These are phyloP conservation scores for Sclerodermus sp. DNA, from an alignment of 2,888 invertebrate genomes.

Conservation along the genomic window DNA sequence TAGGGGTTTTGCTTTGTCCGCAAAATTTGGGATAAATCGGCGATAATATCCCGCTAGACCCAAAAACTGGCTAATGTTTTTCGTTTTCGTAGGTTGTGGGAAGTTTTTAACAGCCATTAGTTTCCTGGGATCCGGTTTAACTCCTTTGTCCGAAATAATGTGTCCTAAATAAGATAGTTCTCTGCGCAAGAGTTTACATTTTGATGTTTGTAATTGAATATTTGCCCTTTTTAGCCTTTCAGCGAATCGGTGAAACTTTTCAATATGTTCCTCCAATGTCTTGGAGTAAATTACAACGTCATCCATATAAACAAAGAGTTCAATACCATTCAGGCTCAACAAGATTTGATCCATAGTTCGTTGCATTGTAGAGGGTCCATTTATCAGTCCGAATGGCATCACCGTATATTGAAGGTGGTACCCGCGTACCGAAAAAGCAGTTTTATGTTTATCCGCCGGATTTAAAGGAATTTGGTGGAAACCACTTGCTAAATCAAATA, in stretches of 20 bases:
- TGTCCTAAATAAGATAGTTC: no score
- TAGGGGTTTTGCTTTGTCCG: neutral
- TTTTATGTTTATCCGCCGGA: neutral
- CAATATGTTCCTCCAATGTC: neutral
- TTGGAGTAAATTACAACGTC: neutral
- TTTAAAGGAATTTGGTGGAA: neutral
- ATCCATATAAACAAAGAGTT: neutral
- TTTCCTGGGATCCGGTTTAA: no score
- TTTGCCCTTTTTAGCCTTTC: no score
- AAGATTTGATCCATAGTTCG: neutral
- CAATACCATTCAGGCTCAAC: neutral
- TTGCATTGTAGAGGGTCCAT: neutral
- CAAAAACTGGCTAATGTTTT: neutral
- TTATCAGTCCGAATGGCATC: neutral
- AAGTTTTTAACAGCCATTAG: neutral
- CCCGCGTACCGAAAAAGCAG: neutral
- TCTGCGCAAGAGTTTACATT: no score
- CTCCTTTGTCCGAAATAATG: no score
- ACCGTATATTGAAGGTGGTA: neutral
- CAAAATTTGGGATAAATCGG: neutral
- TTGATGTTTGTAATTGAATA: no score
- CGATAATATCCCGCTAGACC: constrained; percentile 1
- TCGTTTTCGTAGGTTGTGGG: neutral
- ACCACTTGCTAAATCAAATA: no score
- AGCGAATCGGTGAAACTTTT: neutral